Percentiles rank a stretch among this genome's conserved stretches.
Conservation (phyloP, 2,797 vertebrate species). For the Eupleurogrammus muticus region DNA sequence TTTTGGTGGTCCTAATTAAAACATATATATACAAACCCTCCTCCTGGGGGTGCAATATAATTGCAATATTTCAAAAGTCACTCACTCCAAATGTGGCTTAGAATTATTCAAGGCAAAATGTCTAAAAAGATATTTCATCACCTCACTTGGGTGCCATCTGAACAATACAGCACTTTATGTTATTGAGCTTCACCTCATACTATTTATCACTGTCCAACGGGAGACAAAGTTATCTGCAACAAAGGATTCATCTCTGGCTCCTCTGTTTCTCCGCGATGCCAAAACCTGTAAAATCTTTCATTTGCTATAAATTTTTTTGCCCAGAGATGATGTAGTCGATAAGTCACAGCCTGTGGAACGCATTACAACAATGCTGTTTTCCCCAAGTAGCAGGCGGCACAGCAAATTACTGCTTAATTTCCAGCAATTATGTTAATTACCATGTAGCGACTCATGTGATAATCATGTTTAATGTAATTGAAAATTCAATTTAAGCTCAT, state of each 20-base stretch:
- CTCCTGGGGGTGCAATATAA: background rate
- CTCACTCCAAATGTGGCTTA: constrained; percentile 44
- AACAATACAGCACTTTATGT: constrained; percentile 47
- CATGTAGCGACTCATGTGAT: constrained; percentile 15
- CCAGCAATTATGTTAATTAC: constrained; percentile 30
- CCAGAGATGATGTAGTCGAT: constrained; percentile 16
- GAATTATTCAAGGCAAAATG: constrained; percentile 53
- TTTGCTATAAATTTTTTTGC: constrained; percentile 22
- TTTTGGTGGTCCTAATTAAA: constrained; percentile 7
- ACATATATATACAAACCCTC: constrained; percentile 25
- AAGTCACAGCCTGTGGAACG: background rate
- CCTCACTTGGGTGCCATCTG: constrained; percentile 19
- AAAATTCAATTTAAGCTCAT: constrained; percentile 8
- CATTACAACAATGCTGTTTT: constrained; percentile 9
- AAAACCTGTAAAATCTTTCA: constrained; percentile 34
- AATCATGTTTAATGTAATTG: constrained; percentile 23
- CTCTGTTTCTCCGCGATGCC: constrained; percentile 35
- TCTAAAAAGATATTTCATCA: constrained; percentile 46
- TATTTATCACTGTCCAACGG: constrained; percentile 54
- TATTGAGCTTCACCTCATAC: constrained; percentile 44
- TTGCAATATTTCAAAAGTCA: constrained; percentile 30
- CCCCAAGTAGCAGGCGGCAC: constrained; percentile 12
- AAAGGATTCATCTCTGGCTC: constrained; percentile 27
- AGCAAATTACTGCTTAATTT: constrained; percentile 36
- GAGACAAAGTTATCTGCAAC: constrained; percentile 48